These are phyloP conservation scores for Actinia tenebrosa DNA, from an alignment of 64 coral and sea anemone species.

Conservation along the genomic window DNA sequence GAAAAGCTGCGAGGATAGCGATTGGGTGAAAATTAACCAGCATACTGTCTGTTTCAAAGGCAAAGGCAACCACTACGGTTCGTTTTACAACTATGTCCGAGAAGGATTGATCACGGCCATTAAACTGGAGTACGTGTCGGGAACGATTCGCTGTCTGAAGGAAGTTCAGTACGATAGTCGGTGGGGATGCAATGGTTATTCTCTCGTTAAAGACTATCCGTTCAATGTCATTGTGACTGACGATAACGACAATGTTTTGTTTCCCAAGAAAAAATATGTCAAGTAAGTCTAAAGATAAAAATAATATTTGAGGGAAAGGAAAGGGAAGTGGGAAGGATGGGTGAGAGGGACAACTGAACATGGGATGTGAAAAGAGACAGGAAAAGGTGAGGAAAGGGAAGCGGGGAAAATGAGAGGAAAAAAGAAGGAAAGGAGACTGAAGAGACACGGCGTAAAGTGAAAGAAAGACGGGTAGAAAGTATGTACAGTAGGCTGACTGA, in stretches of 20 bases:
- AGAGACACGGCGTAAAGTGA: no score
- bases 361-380: no score
- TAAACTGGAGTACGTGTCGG: constrained; percentile 20
- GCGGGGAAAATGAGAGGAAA: no score
- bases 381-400: no score
- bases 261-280: neutral
- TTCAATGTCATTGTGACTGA: constrained; percentile 36
- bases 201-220: neutral
- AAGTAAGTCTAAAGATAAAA: no score
- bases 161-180: constrained; percentile 16
- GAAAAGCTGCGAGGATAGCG: no score
- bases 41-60: neutral
- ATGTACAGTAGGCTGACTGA: neutral
- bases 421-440: no score
- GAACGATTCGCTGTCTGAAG: neutral
- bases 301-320: no score
- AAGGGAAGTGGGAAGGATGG: no score
- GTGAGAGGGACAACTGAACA: no score
- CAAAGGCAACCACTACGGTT: neutral
- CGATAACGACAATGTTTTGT: constrained; percentile 1
- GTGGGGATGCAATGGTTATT: constrained; percentile 33
- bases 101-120: constrained; percentile 15
- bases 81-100: neutral
- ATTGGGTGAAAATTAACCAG: neutral
- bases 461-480: no score